Percentiles rank a stretch among this genome's conserved stretches.
Evolutionary conservation across 1,140 invertebrate genomes (phyloP).

Genomic region (Pseudoatta argentina): DNA sequence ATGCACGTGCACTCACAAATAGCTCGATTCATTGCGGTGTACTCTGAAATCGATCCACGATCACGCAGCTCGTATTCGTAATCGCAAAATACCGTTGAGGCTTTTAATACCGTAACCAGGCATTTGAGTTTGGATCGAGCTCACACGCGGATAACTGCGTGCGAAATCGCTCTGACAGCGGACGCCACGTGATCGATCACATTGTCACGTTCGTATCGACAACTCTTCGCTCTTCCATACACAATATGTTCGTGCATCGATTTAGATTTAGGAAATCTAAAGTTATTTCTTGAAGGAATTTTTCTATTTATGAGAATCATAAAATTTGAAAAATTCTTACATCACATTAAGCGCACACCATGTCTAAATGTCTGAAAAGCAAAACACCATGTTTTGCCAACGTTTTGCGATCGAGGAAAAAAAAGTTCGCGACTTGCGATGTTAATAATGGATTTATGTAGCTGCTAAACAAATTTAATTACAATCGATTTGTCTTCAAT

Average conservation of each 20-base stretch:
- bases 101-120: constrained; percentile 9
- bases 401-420: neutral
- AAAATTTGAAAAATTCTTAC: neutral
- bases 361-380: neutral
- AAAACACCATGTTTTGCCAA: neutral
- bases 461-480: neutral
- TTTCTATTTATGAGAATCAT: neutral
- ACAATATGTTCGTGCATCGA: neutral
- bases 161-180: constrained; percentile 24
- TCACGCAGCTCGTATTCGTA: constrained; percentile 17
- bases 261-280: neutral
- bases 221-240: neutral
- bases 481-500: neutral
- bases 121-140: neutral
- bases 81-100: constrained; percentile 30
- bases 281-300: neutral
- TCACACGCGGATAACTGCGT: neutral
- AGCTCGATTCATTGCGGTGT: constrained; percentile 30
- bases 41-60: constrained; percentile 14
- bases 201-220: neutral
- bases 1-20: neutral
- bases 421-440: neutral
- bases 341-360: neutral
- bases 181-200: neutral
- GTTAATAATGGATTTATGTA: constrained; percentile 3